Evolutionary conservation across 2,888 invertebrate species (phyloP).

Genomic region (Arrhopalites spinosus): DNA sequence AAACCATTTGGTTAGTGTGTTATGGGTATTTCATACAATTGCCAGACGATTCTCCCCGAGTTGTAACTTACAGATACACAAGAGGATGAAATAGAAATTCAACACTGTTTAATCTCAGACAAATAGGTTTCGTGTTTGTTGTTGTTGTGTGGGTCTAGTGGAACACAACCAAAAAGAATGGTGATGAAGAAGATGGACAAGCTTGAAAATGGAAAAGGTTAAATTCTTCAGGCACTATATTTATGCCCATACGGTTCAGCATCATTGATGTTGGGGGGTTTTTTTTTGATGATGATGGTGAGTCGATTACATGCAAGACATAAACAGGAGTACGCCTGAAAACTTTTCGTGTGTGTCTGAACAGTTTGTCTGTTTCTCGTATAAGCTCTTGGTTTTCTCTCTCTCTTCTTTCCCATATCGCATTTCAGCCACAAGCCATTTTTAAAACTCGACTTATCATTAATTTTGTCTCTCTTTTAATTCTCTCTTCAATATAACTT

Average conservation of each 20-base stretch:
- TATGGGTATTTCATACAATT: no score
- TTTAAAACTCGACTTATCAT: background rate
- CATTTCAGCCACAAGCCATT: background rate
- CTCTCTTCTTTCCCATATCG: background rate
- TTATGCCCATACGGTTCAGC: background rate
- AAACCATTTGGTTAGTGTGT: no score
- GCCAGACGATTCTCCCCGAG: no score
- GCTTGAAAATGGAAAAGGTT: slow-evolving; percentile 23
- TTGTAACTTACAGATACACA: no score
- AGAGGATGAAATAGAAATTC: background rate
- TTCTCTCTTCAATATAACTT: background rate
- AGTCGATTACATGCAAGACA: no score
- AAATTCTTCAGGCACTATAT: slow-evolving; percentile 30
- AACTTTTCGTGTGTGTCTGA: background rate
- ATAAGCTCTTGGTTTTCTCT: background rate
- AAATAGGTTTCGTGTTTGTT: background rate
- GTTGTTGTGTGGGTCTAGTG: background rate
- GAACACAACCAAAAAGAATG: background rate
- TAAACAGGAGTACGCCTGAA: no score
- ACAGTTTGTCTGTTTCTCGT: background rate
- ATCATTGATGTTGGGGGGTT: no score
- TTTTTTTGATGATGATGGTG: no score
- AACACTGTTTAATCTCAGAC: slow-evolving; percentile 13
- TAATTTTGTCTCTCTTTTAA: background rate
- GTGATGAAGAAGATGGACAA: background rate